A percentile compares a stretch with the other conserved stretches of the same genome.
Conservation (phyloP, 2,888 invertebrate species). For the Lapara coniferarum region DNA sequence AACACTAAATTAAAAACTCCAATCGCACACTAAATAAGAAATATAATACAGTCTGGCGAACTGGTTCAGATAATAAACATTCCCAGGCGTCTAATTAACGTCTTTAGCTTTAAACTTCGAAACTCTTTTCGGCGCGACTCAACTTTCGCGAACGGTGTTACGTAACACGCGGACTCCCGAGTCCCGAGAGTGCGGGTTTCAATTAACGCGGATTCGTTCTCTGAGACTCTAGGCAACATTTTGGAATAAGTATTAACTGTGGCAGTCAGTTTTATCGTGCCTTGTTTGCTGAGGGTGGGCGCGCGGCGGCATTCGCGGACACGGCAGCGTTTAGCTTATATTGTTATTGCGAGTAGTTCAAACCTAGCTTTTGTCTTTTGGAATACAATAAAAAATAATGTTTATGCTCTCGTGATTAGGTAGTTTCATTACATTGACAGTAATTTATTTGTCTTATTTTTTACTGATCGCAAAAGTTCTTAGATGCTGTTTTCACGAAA, state of each 20-base stretch:
- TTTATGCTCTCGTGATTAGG: too few species aligned
- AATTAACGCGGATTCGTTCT: conserved; percentile 49
- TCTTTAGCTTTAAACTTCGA: conserved; percentile 31
- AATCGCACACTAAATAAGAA: conserved; percentile 12
- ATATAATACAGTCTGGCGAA: conserved; percentile 10
- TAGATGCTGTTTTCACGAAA: too few species aligned
- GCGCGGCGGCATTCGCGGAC: neutral
- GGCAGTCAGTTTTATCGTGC: conserved; percentile 9
- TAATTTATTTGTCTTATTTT: too few species aligned
- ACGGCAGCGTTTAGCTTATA: neutral
- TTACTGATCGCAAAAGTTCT: too few species aligned
- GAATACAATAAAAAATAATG: too few species aligned
- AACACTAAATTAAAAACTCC: conserved; percentile 1
- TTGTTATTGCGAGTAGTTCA: too few species aligned
- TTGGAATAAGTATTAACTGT: conserved; percentile 36
- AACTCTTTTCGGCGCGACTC: conserved; percentile 28
- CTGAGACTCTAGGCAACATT: conserved; percentile 41
- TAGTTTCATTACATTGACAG: too few species aligned
- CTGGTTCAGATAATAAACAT: conserved; percentile 26
- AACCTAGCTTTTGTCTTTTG: too few species aligned
- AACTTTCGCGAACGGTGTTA: neutral
- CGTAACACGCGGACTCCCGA: conserved; percentile 23
- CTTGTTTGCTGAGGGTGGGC: neutral
- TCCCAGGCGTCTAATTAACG: conserved; percentile 32
- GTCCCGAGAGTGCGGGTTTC: conserved; percentile 46